These are phyloP conservation scores for Antitype chi DNA, from an alignment of 2,888 invertebrate species.

Conservation along the genomic window DNA sequence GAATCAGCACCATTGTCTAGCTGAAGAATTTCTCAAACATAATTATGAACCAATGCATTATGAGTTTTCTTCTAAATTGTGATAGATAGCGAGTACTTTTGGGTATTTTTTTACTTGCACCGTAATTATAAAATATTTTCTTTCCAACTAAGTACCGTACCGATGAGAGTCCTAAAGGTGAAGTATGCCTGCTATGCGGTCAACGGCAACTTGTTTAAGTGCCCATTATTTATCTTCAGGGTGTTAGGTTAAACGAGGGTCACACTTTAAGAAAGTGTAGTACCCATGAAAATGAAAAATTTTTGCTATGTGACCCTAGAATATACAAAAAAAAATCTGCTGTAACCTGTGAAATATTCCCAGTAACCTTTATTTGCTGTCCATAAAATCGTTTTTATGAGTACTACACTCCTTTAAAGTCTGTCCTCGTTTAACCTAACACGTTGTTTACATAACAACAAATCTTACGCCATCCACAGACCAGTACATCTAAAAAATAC, in stretches of 20 bases:
- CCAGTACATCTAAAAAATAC: conserved; percentile 44
- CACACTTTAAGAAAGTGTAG: too few relatives aligned
- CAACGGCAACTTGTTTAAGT: not conserved
- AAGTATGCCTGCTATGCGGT: not conserved
- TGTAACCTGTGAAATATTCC: not conserved
- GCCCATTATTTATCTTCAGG: not conserved
- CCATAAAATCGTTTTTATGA: not conserved
- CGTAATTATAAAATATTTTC: not conserved
- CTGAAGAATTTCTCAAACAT: too few relatives aligned
- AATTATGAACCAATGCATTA: too few relatives aligned
- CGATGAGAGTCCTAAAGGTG: not conserved
- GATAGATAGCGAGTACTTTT: not conserved
- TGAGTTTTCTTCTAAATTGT: too few relatives aligned
- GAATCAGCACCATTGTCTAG: too few relatives aligned
- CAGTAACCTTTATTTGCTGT: not conserved
- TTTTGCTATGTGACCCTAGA: not conserved
- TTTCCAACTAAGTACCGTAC: conserved; percentile 3
- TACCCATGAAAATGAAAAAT: not conserved
- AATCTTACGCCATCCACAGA: conserved; percentile 42
- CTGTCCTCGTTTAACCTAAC: not conserved
- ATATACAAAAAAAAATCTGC: too few relatives aligned
- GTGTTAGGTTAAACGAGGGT: not conserved
- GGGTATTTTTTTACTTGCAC: not conserved
- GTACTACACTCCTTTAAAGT: not conserved
- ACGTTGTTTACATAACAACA: not conserved